Base-by-base conservation (phyloP, 2,113 vertebrate species). In the Halichoeres trimaculatus region DNA sequence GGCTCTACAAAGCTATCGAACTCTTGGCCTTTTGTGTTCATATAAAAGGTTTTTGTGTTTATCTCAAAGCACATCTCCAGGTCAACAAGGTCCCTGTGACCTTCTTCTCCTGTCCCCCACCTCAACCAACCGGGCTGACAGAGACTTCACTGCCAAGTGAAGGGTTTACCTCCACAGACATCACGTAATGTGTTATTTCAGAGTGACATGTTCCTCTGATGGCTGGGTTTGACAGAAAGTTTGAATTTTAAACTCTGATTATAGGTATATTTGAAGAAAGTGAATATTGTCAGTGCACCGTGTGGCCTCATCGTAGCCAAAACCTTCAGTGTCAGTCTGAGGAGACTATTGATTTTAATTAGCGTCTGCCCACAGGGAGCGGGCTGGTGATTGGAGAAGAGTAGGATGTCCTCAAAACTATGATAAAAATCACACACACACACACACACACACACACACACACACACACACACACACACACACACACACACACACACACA, bases 271-370 rank as follows among this genome's bases (percentile, higher is more conserved):
- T 13, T 48, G 34, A 70, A 65, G 57, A 80, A n/a, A 58, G 45
- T 30, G 23, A 67, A 55, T 75, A 58, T 74, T 36, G 78, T 79
- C 41, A 70, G 40, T 67, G 1, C 55, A 54, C 65, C 58, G 53
- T 76, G 68, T 86, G 70, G 81, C 80, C 78, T 92, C 70, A 60
- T 88, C 70, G 81, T 51, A 24, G 81, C 72, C 12, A 48, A 63
- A 30, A 82, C 74, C 85, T 74, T 88, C 81, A 86, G 84, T 86
- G 85, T 88, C 86, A 86, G 63, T 85, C 85, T 83, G 91, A 96
- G 95, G 95, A 96, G 95, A 95, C 95, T 98, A 98, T 99, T 98
- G 98, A 99, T 99, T 98, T 98, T 98, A 98, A 99, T 98, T 98
- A 98, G 94, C 79, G 93, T 95, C 94, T 95, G 95, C 96, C 97